Percentiles rank a stretch among this genome's conserved stretches.
Evolutionary conservation across 2,797 vertebrate genomes (phyloP).

Genomic region (Acanthurus tractus): DNA sequence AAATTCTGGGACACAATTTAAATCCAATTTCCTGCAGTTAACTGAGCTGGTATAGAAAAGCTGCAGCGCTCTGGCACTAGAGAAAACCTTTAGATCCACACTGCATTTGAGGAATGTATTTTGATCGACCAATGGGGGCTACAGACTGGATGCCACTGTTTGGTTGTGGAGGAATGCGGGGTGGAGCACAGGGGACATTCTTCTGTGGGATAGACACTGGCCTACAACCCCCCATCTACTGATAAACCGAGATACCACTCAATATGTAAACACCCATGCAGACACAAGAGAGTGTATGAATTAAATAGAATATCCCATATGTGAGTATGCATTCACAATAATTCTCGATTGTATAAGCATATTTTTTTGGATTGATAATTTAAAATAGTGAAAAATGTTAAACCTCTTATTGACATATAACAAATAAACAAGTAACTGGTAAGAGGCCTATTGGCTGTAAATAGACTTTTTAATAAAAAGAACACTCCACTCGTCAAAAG

Average conservation of each 20-base stretch:
- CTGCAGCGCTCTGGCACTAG: background rate
- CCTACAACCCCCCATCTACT: background rate
- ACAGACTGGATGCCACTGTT: background rate
- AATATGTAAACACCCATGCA: background rate
- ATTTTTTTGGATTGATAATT: background rate
- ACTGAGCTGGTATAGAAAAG: background rate
- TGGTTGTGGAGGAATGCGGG: slow-evolving; percentile 39
- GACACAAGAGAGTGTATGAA: background rate
- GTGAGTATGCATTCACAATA: background rate
- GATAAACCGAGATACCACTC: background rate
- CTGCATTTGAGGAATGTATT: background rate
- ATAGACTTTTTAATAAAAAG: background rate
- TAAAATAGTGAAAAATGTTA: background rate
- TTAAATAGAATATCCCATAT: background rate
- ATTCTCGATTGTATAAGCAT: background rate
- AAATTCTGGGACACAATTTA: background rate
- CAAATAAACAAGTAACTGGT: background rate
- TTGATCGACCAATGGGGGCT: background rate
- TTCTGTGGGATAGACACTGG: background rate
- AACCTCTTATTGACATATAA: background rate
- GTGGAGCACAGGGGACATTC: slow-evolving; percentile 28
- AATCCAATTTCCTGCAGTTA: background rate
- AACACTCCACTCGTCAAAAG: background rate
- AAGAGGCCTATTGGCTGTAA: background rate
- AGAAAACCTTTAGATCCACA: background rate